Evolutionary conservation across 2,797 vertebrate species (phyloP).

Genomic region (Amphiprion clarkii): DNA sequence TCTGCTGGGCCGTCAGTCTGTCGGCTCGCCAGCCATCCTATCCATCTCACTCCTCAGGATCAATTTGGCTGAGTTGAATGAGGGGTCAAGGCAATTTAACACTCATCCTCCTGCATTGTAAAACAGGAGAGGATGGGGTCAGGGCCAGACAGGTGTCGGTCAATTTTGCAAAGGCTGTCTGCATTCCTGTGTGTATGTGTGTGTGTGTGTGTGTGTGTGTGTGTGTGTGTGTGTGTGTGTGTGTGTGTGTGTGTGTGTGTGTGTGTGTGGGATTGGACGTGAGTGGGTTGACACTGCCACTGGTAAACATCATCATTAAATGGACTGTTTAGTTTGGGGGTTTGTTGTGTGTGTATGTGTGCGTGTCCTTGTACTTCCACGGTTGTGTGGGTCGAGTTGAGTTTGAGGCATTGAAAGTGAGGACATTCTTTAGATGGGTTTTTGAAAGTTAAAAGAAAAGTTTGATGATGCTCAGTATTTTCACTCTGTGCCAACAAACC

Average conservation of each 20-base stretch:
- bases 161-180: slow-evolving; percentile 55
- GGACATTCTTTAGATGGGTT: too few species aligned
- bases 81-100: slow-evolving; percentile 82
- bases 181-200: slow-evolving; percentile 43
- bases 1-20: slow-evolving; percentile 31
- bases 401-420: too few species aligned
- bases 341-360: background rate
- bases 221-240: slow-evolving; percentile 2
- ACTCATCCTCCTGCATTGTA: slow-evolving; percentile 64
- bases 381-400: too few species aligned
- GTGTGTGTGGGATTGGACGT: slow-evolving; percentile 1
- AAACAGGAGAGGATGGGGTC: slow-evolving; percentile 56
- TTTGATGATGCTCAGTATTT: background rate
- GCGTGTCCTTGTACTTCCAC: background rate
- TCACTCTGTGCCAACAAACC: background rate
- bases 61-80: slow-evolving; percentile 74
- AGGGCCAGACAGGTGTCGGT: slow-evolving; percentile 68
- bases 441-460: background rate
- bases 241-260: background rate
- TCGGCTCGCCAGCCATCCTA: slow-evolving; percentile 46
- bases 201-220: slow-evolving; percentile 27
- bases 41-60: slow-evolving; percentile 68
- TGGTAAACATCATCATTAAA: slow-evolving; percentile 50
- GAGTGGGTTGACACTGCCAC: slow-evolving; percentile 40
- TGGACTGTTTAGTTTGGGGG: slow-evolving; percentile 7